Percentiles rank a stretch among this genome's conserved stretches.
Conservation (phyloP, 1,140 invertebrate genomes). For the Rhizoglyphus robini region DNA sequence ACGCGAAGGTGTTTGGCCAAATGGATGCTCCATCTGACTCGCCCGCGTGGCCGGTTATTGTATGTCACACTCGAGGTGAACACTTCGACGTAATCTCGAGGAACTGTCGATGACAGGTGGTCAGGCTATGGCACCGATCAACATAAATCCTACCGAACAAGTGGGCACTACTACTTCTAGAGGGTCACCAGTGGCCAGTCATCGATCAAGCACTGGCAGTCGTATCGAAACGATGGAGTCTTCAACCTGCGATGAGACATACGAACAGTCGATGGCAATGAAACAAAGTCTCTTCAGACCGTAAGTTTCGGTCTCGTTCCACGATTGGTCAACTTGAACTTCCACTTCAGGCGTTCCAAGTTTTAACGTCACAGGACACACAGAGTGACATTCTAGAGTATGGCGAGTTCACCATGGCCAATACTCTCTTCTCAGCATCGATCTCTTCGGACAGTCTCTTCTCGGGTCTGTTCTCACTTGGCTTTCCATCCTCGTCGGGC, state of each 20-base stretch:
- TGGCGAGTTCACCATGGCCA: too few relatives aligned
- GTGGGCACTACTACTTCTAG: too few relatives aligned
- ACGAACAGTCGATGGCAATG: not conserved
- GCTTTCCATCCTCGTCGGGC: too few relatives aligned
- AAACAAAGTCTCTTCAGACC: not conserved
- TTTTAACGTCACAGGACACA: not conserved
- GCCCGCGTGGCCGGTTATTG: slow-evolving; percentile 71
- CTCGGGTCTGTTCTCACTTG: not conserved
- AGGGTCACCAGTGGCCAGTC: not conserved
- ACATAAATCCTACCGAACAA: not conserved
- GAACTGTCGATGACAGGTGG: slow-evolving; percentile 57
- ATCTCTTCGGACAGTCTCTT: not conserved
- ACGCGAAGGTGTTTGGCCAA: not conserved
- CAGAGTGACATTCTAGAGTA: too few relatives aligned
- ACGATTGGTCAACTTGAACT: not conserved
- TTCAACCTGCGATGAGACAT: not conserved
- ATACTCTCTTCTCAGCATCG: too few relatives aligned
- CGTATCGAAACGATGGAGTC: not conserved
- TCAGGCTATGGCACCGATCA: slow-evolving; percentile 19
- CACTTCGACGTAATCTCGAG: slow-evolving; percentile 62
- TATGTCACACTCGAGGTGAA: slow-evolving; percentile 78
- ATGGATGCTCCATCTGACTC: slow-evolving; percentile 36
- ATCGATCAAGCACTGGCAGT: not conserved
- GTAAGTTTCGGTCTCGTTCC: slow-evolving; percentile 4
- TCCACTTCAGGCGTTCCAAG: not conserved